Evolutionary conservation across 2,113 vertebrate genomes (phyloP).

Genomic region (Nesospiza acunhae): DNA sequence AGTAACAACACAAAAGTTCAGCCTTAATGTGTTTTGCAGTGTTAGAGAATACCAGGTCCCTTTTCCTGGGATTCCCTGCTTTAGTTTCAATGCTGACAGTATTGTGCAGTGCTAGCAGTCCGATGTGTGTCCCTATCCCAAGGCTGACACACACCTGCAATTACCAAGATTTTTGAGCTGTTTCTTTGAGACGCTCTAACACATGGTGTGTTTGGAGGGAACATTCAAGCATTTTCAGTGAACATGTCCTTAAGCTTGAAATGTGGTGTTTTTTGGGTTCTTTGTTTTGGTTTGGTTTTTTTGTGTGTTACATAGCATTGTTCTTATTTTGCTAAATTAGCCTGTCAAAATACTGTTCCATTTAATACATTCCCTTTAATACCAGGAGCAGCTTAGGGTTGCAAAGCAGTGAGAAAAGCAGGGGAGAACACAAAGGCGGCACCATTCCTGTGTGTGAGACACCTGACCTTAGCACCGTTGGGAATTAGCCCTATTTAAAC

Average conservation of each 20-base stretch:
- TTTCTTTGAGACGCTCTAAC: not conserved
- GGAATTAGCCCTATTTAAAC: not conserved
- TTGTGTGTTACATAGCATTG: fast-evolving
- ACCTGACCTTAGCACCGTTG: not conserved
- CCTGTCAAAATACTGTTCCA: not conserved
- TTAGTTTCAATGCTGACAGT: not conserved
- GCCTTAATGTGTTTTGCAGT: not conserved
- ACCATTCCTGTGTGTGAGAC: not conserved
- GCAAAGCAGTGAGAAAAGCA: not conserved
- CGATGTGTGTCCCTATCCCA: fast-evolving
- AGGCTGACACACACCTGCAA: not conserved
- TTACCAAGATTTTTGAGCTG: not conserved
- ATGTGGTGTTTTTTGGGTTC: not conserved
- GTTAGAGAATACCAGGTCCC: not conserved
- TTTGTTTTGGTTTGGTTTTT: not conserved
- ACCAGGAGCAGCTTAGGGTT: not conserved
- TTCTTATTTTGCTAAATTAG: not conserved
- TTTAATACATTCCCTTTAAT: not conserved
- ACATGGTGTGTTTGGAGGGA: not conserved
- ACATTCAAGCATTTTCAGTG: not conserved
- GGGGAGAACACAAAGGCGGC: not conserved
- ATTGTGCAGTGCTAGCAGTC: not conserved
- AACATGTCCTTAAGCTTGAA: not conserved
- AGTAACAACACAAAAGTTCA: not conserved
- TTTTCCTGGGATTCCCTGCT: not conserved